Evolutionary conservation across 2,113 vertebrate species (phyloP).

Genomic region (Podarcis muralis): DNA sequence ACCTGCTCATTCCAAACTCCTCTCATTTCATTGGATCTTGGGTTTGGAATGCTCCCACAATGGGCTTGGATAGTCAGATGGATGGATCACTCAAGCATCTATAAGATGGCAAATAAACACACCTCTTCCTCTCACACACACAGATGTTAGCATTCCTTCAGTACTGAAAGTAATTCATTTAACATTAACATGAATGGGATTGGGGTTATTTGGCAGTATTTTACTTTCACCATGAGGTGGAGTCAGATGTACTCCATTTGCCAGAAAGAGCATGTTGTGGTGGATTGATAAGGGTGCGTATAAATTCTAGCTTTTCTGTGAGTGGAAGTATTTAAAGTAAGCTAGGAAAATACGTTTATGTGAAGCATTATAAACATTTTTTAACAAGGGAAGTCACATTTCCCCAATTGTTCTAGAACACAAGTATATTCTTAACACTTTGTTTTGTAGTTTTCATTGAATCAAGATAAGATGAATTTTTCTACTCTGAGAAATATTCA

Average conservation of each 20-base stretch:
- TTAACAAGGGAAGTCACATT: not conserved
- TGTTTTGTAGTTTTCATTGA: constrained; percentile 85
- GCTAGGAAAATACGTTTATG: not conserved
- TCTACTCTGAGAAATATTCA: constrained; percentile 90
- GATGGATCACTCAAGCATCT: too few species aligned
- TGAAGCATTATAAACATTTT: not conserved
- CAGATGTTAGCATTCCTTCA: not conserved
- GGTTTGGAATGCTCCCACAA: not conserved
- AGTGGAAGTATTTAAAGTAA: not conserved
- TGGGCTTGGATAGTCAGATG: not conserved
- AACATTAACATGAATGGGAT: too few species aligned
- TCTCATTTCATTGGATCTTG: too few species aligned
- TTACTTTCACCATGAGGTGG: constrained; percentile 58
- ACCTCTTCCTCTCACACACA: not conserved
- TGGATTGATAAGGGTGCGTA: not conserved
- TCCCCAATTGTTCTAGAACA: not conserved
- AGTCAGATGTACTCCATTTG: constrained; percentile 16
- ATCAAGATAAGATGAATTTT: constrained; percentile 93
- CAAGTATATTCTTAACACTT: constrained; percentile 28
- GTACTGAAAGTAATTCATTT: too few species aligned
- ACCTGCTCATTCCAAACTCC: too few species aligned
- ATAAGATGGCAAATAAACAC: not conserved
- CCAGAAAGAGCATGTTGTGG: constrained; percentile 7
- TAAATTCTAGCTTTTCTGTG: not conserved
- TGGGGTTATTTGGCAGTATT: not conserved